Percentiles rank a stretch among this genome's conserved stretches.
These are phyloP conservation scores for Poliocrania exsul DNA, from an alignment of 2,797 vertebrate species.

Conservation along the genomic window DNA sequence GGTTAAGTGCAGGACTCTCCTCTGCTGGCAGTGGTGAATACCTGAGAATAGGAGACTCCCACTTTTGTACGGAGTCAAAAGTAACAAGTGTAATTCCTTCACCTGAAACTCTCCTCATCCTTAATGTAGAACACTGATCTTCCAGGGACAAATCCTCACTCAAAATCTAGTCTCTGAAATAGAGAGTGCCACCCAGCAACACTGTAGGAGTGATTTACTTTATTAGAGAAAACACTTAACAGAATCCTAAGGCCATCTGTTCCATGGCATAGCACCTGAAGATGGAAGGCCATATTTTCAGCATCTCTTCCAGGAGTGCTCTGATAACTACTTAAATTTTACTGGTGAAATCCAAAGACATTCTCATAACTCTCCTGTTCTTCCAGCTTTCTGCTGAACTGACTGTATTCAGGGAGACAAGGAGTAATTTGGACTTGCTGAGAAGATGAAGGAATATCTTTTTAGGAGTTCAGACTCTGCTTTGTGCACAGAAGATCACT, in stretches of 20 bases:
- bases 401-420: background rate
- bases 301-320: background rate
- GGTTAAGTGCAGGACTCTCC: constrained; percentile 27
- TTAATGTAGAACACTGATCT: background rate
- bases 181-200: background rate
- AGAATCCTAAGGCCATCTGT: background rate
- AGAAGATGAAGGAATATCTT: background rate
- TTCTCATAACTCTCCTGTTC: background rate
- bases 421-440: background rate
- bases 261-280: background rate
- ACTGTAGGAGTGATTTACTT: background rate
- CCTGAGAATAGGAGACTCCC: background rate
- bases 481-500: background rate
- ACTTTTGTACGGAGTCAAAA: constrained; percentile 24
- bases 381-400: background rate
- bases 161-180: background rate
- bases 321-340: background rate
- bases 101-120: constrained; percentile 53
- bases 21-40: background rate
- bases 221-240: background rate
- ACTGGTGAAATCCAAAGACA: background rate
- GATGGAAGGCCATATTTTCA: background rate
- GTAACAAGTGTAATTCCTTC: constrained; percentile 51
- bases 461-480: background rate
- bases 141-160: background rate